Conservation (phyloP, 2,888 invertebrate species). For the Melieria omissa region DNA sequence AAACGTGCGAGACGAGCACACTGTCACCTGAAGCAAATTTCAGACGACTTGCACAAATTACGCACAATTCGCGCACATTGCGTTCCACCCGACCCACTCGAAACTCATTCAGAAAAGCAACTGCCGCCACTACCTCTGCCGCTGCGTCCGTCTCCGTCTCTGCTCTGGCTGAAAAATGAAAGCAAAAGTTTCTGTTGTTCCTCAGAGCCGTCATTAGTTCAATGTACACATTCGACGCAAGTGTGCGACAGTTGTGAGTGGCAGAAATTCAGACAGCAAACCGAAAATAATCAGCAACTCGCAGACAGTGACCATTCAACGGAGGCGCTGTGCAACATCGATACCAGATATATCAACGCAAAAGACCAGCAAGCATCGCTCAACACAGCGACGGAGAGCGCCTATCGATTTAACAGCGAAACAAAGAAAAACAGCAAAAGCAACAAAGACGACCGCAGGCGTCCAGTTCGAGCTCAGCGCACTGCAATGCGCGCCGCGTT, state of each 20-base stretch:
- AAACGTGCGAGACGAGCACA: too few species aligned
- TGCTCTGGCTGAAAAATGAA: constrained; percentile 20
- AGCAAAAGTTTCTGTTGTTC: constrained; percentile 39
- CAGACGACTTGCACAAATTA: too few species aligned
- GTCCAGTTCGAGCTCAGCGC: not conserved
- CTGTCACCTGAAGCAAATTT: too few species aligned
- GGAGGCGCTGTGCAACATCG: too few species aligned
- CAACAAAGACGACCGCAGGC: not conserved
- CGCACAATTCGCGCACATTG: constrained; percentile 15
- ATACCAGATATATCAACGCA: too few species aligned
- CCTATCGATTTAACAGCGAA: not conserved
- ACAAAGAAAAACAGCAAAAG: not conserved
- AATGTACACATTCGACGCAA: not conserved
- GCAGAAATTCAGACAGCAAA: too few species aligned
- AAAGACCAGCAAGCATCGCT: too few species aligned
- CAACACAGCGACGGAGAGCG: not conserved
- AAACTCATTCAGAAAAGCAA: constrained; percentile 43
- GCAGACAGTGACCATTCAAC: too few species aligned
- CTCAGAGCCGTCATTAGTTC: not conserved
- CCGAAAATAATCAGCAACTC: too few species aligned
- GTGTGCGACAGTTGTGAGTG: not conserved
- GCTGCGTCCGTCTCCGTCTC: not conserved
- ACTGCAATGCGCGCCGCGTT: constrained; percentile 7
- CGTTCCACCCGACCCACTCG: constrained; percentile 2
- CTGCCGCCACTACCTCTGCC: not conserved